Evolutionary conservation across 2,888 invertebrate genomes (phyloP).

Genomic region (Sialis fuliginosa): DNA sequence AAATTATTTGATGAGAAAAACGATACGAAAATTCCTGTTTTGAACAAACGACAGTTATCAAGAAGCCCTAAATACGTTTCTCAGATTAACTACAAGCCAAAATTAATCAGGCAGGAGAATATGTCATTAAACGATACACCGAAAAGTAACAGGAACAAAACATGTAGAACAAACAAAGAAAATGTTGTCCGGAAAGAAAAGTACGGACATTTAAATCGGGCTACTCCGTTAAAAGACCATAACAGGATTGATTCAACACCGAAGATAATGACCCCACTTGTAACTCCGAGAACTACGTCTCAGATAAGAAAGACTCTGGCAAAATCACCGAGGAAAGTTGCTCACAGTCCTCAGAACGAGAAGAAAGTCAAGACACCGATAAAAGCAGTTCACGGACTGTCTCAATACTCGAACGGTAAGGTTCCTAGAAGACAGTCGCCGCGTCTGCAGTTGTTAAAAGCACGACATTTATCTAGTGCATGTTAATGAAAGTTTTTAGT

Average conservation of each 20-base stretch:
- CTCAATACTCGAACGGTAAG: not conserved
- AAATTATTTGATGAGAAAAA: conserved; percentile 43
- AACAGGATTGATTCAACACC: not conserved
- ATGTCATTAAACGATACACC: conserved; percentile 3
- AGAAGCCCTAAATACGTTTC: no score
- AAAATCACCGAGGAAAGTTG: conserved; percentile 34
- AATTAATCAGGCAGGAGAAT: not conserved
- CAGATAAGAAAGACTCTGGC: conserved; percentile 39
- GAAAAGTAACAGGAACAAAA: no score
- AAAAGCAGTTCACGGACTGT: conserved; percentile 16
- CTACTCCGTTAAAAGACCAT: conserved; percentile 3
- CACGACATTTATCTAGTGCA: conserved; percentile 1
- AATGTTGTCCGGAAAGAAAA: no score
- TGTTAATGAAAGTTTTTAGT: not conserved
- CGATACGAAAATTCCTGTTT: conserved; percentile 14
- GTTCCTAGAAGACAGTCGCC: conserved; percentile 3
- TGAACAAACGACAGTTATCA: no score
- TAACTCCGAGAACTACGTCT: conserved; percentile 26
- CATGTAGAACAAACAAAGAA: no score
- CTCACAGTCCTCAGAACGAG: conserved; percentile 26
- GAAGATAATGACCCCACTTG: conserved; percentile 2
- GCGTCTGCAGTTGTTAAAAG: not conserved
- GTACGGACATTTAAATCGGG: no score
- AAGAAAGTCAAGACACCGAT: conserved; percentile 39
- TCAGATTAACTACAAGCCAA: not conserved